Percentiles rank a stretch among this genome's conserved stretches.
phyloP scores from a whole-genome alignment of 2,113 vertebrate genomes.

The Charina bottae region DNA sequence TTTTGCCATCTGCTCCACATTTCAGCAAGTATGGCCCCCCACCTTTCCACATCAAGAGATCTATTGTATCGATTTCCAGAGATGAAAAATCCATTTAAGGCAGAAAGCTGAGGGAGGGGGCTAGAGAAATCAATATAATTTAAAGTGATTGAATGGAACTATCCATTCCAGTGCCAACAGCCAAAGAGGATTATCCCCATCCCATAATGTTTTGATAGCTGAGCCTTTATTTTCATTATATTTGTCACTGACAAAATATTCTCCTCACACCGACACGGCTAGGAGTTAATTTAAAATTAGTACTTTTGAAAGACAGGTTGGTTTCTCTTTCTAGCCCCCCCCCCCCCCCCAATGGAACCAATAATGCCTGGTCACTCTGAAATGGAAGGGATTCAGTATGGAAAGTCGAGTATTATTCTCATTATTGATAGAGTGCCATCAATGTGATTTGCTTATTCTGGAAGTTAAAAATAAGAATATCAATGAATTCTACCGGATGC shows the following conservation, averaged over 20 bases:
- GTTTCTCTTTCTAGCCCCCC: neutral
- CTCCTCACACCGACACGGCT: conserved; percentile 45
- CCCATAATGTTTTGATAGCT: conserved; percentile 60
- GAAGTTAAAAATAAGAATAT: neutral
- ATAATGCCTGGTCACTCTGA: neutral
- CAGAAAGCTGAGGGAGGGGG: conserved; percentile 39
- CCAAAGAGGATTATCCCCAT: conserved; percentile 63
- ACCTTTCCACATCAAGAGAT: conserved; percentile 64
- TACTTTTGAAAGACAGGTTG: conserved; percentile 36
- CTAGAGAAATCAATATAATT: conserved; percentile 66
- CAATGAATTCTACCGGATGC: neutral
- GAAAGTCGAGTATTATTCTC: neutral
- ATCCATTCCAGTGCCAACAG: conserved; percentile 69
- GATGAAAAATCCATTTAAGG: conserved; percentile 72
- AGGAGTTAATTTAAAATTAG: conserved; percentile 60
- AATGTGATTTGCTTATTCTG: neutral
- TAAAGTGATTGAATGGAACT: conserved; percentile 70
- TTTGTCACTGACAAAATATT: conserved; percentile 60
- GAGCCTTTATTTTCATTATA: conserved; percentile 65
- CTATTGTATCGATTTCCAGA: conserved; percentile 68
- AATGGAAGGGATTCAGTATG: neutral
- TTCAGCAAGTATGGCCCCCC: conserved; percentile 50
- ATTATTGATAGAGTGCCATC: neutral
- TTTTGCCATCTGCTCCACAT: conserved; percentile 50
- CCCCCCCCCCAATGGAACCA: neutral